Evolutionary conservation across 2,888 invertebrate genomes (phyloP).

Genomic region (Lithophane leautieri): DNA sequence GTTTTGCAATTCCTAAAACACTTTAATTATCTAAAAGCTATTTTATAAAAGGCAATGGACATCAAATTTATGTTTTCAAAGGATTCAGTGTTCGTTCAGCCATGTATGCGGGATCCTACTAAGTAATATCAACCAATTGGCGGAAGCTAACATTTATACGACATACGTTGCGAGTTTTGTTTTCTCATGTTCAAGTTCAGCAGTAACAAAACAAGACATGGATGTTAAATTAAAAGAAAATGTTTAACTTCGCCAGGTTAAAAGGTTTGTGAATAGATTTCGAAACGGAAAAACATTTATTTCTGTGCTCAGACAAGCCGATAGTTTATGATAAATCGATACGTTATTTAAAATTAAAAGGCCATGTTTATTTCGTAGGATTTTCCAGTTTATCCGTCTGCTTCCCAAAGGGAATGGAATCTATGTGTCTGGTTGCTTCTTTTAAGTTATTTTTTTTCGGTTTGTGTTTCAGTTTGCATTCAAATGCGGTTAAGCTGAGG

Average conservation of each 20-base stretch:
- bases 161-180: constrained; percentile 54
- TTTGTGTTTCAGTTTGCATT: constrained; percentile 31
- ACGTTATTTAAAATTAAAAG: constrained; percentile 57
- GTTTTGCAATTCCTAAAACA: constrained; percentile 64
- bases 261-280: constrained; percentile 42
- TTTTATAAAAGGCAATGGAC: constrained; percentile 71
- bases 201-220: constrained; percentile 47
- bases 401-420: constrained; percentile 36
- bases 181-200: constrained; percentile 15
- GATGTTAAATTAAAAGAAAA: constrained; percentile 14
- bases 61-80: constrained; percentile 70
- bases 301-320: constrained; percentile 40
- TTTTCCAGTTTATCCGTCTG: constrained; percentile 31
- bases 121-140: constrained; percentile 12
- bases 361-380: constrained; percentile 42
- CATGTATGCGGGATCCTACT: constrained; percentile 31
- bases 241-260: neutral
- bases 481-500: constrained; percentile 17
- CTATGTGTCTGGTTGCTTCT: constrained; percentile 43
- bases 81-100: constrained; percentile 41
- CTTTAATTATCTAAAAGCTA: constrained; percentile 79
- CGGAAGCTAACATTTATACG: constrained; percentile 27
- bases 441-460: constrained; percentile 44
- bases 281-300: constrained; percentile 43
- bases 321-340: constrained; percentile 59